Evolutionary conservation across 1,140 invertebrate species (phyloP).

Genomic region (Choristoneura fumiferana): DNA sequence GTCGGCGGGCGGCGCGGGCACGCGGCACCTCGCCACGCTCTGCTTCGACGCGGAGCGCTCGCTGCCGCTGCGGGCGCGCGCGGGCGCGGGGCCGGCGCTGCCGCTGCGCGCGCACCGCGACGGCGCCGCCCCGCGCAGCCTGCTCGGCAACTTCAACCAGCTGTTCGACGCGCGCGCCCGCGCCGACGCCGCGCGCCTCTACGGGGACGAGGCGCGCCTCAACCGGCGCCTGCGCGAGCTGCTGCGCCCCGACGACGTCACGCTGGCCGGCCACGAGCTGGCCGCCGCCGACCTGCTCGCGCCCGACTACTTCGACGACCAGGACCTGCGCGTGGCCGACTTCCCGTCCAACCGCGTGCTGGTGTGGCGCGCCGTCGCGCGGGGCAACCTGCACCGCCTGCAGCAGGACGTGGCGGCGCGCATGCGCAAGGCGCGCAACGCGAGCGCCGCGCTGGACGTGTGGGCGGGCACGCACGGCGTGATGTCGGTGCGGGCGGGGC

Average conservation of each 20-base stretch:
- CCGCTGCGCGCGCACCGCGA: constrained; percentile 44
- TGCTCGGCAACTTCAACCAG: constrained; percentile 70
- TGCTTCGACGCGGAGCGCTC: constrained; percentile 65
- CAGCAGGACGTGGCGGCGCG: constrained; percentile 53
- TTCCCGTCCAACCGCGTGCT: constrained; percentile 63
- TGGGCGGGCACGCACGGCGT: constrained; percentile 59
- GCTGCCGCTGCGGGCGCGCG: constrained; percentile 38
- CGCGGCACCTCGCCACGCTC: constrained; percentile 54
- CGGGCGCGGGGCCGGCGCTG: constrained; percentile 35
- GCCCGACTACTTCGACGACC: constrained; percentile 60
- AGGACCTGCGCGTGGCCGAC: constrained; percentile 56
- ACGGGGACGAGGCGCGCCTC: constrained; percentile 52
- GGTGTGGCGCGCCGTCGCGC: constrained; percentile 59
- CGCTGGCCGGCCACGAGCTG: constrained; percentile 55
- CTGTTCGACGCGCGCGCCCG: constrained; percentile 67
- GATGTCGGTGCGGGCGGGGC: constrained; percentile 35
- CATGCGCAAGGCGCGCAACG: constrained; percentile 30
- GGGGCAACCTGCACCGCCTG: constrained; percentile 58
- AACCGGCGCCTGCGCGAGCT: constrained; percentile 56
- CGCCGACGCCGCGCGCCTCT: constrained; percentile 59
- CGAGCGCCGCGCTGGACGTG: constrained; percentile 42
- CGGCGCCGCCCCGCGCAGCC: constrained; percentile 44
- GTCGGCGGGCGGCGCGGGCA: constrained; percentile 18
- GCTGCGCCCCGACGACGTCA: constrained; percentile 46
- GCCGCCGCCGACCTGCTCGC: constrained; percentile 48